These are phyloP conservation scores for Chiloscyllium plagiosum DNA, from an alignment of 2,113 vertebrate genomes.

Conservation along the genomic window DNA sequence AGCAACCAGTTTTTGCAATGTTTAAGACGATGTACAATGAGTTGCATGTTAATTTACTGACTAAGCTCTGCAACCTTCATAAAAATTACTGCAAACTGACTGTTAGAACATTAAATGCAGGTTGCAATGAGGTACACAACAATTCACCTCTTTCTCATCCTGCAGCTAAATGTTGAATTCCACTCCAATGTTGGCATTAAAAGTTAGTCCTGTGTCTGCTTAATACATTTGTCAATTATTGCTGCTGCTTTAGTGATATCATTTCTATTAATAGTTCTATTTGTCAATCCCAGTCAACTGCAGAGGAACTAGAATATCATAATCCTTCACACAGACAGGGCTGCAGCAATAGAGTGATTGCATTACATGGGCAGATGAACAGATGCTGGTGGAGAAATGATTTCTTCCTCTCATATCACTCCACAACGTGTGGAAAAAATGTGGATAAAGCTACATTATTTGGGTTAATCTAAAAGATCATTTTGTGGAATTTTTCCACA, in stretches of 20 bases:
- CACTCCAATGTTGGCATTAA: background rate
- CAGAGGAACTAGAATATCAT: conserved; percentile 1
- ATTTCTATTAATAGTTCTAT: background rate
- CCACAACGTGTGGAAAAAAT: background rate
- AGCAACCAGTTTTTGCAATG: background rate
- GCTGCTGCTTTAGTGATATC: background rate
- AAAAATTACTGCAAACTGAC: background rate
- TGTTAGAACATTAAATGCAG: background rate
- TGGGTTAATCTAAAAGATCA: background rate
- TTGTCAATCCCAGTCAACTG: conserved; percentile 10
- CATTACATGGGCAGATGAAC: background rate
- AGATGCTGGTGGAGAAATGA: background rate
- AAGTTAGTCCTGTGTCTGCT: background rate
- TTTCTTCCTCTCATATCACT: background rate
- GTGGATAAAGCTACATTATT: background rate
- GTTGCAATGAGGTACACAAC: background rate
- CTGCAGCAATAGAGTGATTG: background rate
- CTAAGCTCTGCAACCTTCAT: background rate
- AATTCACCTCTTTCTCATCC: background rate
- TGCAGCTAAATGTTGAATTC: background rate
- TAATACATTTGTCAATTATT: conserved; percentile 27
- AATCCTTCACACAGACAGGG: background rate
- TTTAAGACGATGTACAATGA: background rate
- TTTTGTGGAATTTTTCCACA: background rate
- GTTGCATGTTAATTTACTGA: background rate